Percentiles rank a stretch among this genome's conserved stretches.
Conservation (phyloP, 2,797 vertebrate genomes). For the Paguma larvata region DNA sequence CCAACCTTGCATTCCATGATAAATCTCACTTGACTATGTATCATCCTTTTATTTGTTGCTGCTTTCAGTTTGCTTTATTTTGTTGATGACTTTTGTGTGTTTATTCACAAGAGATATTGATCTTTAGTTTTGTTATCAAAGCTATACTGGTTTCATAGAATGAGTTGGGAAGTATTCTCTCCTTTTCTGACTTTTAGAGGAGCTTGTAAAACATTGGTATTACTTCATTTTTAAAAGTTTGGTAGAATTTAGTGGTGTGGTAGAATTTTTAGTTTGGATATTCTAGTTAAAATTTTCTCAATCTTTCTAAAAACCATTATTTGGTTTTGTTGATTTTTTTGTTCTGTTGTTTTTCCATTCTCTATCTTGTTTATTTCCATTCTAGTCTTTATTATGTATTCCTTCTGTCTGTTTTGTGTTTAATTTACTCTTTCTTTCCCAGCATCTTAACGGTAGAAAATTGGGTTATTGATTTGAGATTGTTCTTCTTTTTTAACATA, state of each 20-base stretch:
- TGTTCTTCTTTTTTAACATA: background rate
- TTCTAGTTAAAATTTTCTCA: background rate
- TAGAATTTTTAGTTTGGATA: background rate
- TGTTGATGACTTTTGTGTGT: background rate
- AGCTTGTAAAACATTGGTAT: background rate
- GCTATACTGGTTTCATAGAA: background rate
- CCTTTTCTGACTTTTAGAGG: background rate
- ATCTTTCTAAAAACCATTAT: background rate
- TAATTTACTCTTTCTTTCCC: constrained; percentile 1
- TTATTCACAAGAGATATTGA: background rate
- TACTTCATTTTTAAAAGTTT: background rate
- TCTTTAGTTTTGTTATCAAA: background rate
- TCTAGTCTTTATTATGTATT: background rate
- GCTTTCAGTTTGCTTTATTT: background rate
- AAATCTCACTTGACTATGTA: background rate
- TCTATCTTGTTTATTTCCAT: constrained; percentile 1
- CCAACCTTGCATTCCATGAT: background rate
- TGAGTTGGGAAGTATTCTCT: background rate
- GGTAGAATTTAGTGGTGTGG: background rate
- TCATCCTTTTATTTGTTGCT: constrained; percentile 7
- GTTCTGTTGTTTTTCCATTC: constrained; percentile 16
- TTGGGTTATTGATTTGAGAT: constrained; percentile 9
- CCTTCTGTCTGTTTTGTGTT: background rate
- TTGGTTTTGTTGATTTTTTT: background rate
- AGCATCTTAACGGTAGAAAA: background rate